Evolutionary conservation across 1,140 invertebrate genomes (phyloP), one percentile per base, ranked within the genome.

Genomic region (Gryon sp.): DNA sequence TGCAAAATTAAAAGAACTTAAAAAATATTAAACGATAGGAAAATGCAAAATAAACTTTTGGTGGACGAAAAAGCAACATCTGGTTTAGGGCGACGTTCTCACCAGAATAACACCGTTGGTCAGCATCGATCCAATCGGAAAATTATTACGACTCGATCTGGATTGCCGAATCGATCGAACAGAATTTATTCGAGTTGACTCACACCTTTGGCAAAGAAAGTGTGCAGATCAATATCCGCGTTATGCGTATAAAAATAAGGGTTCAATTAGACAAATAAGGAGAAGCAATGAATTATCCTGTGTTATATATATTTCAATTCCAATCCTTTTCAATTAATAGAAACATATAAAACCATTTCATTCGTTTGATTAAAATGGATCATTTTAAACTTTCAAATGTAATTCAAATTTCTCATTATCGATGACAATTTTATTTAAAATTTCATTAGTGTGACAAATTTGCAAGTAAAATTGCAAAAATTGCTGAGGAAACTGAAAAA

Each of bases 121-220:
- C 45, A 48, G 6, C 68, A 59, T 48, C 43, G 70, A 66, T 65
- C 60, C 60, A 59, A 9, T 59, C 34, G 18, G 50, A 46, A 30
- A 74, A 57, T 66, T 66, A 53, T 60, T 53, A 59, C 15, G 40
- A 76, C 32, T 53, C 40, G 63, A 76, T 68, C 55, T 55, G 63
- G 22, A 76, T 69, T 55, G 38, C 30, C 40, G 73, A 68, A 57
- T 76, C 57, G 63, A 76, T 76, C 63, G 48, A 57, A 63, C 11
- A 36, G 14, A 63, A 63, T 55, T 46, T 46, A 46, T 76, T 76
- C 48, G 52, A 69, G 63, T 48, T 69, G 55, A 68, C 63, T 62
- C 53, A 50, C 46, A 66, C 70, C 70, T 66, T 75, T 38, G 38
- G 52, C 34, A 60, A 66, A 66, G 34, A 75, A 65, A 59, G 24